Percentiles rank a stretch among this genome's conserved stretches.
Conservation (phyloP, 2,797 vertebrate species). For the Pangasius larnaudii region DNA sequence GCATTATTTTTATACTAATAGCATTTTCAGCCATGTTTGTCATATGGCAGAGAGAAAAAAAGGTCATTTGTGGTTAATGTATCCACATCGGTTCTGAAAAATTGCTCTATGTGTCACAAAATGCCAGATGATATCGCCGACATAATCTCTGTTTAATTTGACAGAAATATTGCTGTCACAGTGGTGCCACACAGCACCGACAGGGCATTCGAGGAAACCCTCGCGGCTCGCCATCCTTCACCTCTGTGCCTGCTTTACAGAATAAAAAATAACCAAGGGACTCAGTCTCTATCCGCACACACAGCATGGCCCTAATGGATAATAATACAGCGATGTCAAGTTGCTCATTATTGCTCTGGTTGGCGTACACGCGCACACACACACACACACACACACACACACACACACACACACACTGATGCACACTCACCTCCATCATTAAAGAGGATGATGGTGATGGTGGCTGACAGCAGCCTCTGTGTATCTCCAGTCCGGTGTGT, state of each 20-base stretch:
- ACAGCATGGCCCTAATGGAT: slow-evolving; percentile 54
- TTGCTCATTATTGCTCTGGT: slow-evolving; percentile 58
- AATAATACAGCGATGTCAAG: slow-evolving; percentile 60
- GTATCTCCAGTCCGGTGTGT: slow-evolving; percentile 66
- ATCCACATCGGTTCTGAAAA: slow-evolving; percentile 30
- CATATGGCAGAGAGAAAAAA: neutral
- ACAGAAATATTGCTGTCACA: slow-evolving; percentile 46
- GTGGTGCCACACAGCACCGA: slow-evolving; percentile 30
- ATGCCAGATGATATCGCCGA: slow-evolving; percentile 30
- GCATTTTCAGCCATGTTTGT: slow-evolving; percentile 11
- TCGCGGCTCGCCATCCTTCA: slow-evolving; percentile 45
- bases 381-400: slow-evolving; percentile 31
- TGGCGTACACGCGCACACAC: slow-evolving; percentile 10
- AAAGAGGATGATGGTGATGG: slow-evolving; percentile 67
- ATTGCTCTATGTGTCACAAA: slow-evolving; percentile 33
- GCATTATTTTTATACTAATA: neutral
- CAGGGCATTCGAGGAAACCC: slow-evolving; percentile 53
- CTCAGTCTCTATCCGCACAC: slow-evolving; percentile 37
- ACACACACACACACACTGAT: slow-evolving; percentile 14
- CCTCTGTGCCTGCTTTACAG: slow-evolving; percentile 45
- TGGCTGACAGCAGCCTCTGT: slow-evolving; percentile 64
- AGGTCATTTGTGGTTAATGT: slow-evolving; percentile 28
- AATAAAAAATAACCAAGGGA: slow-evolving; percentile 42
- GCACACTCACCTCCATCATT: slow-evolving; percentile 57
- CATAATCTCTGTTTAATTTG: slow-evolving; percentile 50